Percentiles rank a stretch among this genome's conserved stretches.
These are phyloP conservation scores for Sinohyriopsis cumingii DNA, from an alignment of 2,888 invertebrate species.

Conservation along the genomic window DNA sequence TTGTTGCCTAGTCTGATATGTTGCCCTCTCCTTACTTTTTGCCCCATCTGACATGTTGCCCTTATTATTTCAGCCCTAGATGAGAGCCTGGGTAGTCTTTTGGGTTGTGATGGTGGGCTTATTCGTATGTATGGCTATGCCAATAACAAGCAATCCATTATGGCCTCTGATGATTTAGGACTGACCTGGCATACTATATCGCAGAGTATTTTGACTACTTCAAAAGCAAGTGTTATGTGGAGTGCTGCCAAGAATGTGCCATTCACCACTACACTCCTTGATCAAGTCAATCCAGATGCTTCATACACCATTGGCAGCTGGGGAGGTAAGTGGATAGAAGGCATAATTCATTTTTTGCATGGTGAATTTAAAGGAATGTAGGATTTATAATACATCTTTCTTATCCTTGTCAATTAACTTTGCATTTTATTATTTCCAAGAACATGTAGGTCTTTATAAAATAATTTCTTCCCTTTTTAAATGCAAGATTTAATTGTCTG, in stretches of 20 bases:
- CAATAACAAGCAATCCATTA: slow-evolving; percentile 40
- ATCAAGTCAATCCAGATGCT: slow-evolving; percentile 19
- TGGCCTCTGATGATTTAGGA: slow-evolving; percentile 53
- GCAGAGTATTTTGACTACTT: background rate
- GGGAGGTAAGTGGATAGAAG: slow-evolving; percentile 36
- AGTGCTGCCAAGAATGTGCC: slow-evolving; percentile 30
- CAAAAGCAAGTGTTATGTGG: slow-evolving; percentile 6
- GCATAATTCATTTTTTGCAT: too few species aligned
- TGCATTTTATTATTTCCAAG: too few species aligned
- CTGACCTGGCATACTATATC: slow-evolving; percentile 41
- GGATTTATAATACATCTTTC: too few species aligned
- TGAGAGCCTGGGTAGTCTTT: slow-evolving; percentile 38
- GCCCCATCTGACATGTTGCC: background rate
- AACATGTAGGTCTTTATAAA: too few species aligned
- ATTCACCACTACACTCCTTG: slow-evolving; percentile 21
- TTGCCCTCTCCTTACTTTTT: background rate
- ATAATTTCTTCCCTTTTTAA: too few species aligned
- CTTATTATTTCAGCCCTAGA: slow-evolving; percentile 34
- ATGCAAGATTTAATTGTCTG: too few species aligned
- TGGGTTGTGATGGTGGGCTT: slow-evolving; percentile 37
- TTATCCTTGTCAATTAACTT: too few species aligned
- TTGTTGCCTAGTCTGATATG: too few species aligned
- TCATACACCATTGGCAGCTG: slow-evolving; percentile 24
- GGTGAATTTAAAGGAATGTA: too few species aligned
- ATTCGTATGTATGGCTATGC: slow-evolving; percentile 48